These are phyloP conservation scores for Cheilosia pagana DNA, from an alignment of 2,888 invertebrate genomes.

Conservation along the genomic window DNA sequence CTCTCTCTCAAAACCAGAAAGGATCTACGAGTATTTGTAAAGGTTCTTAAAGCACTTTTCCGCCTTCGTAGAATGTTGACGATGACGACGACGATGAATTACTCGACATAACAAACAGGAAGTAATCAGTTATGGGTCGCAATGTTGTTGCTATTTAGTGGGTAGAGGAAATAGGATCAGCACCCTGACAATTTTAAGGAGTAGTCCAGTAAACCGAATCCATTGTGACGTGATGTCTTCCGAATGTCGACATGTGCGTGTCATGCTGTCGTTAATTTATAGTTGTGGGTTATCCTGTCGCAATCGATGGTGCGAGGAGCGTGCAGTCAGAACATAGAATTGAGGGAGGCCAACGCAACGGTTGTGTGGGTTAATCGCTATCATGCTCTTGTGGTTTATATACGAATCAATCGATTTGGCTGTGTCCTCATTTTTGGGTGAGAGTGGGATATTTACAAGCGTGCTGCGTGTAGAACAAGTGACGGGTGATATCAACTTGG, in stretches of 20 bases:
- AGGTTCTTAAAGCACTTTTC: conserved; percentile 8
- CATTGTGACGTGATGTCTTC: conserved; percentile 49
- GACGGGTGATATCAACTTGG: conserved; percentile 21
- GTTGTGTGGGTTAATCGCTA: conserved; percentile 27
- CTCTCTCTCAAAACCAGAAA: conserved; percentile 22
- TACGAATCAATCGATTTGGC: conserved; percentile 34
- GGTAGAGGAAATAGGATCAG: conserved; percentile 12
- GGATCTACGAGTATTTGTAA: conserved; percentile 27
- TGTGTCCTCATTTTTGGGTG: conserved; percentile 1
- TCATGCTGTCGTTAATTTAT: conserved; percentile 47
- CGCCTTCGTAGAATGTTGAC: conserved; percentile 2
- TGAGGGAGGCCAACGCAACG: background rate
- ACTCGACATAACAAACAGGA: conserved; percentile 56
- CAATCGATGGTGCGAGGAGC: background rate
- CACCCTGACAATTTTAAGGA: conserved; percentile 22
- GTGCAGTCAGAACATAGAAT: conserved; percentile 1
- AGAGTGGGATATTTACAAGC: conserved; percentile 5
- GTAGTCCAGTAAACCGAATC: conserved; percentile 33
- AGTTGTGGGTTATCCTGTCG: conserved; percentile 7
- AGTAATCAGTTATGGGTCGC: conserved; percentile 58
- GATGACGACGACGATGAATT: conserved; percentile 39
- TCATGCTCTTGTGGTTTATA: conserved; percentile 33
- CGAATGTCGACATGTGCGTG: conserved; percentile 64
- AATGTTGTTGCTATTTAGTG: conserved; percentile 11
- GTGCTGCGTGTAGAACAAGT: conserved; percentile 29